Base-by-base conservation (phyloP, 2,888 invertebrate genomes). In the Eulithis testata region DNA sequence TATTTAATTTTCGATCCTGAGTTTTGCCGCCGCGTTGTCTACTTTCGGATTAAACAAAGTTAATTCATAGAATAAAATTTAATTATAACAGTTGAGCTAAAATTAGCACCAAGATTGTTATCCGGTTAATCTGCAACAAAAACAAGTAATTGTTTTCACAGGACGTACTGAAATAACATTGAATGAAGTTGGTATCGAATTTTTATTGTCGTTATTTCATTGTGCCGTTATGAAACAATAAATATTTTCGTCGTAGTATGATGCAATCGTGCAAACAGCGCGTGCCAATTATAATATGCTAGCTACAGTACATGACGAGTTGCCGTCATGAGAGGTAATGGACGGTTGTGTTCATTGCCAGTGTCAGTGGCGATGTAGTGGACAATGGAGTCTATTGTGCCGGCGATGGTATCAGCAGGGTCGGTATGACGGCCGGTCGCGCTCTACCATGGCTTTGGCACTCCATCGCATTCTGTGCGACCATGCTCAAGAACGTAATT, bases 401-500 rank as follows among this genome's bases (percentile, higher is more conserved):
- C 8, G 21, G 74, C 66, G 88, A 85, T 88, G 80, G 74, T 85
- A 86, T 85, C 83, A 70, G 72, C 76, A 73, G 68, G 73, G 75
- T 65, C 73, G 65, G 67, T 51, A 70, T 75, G 74, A 71, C 63
- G 63, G 70, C 70, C 67, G 63, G 64, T 67, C 73, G 67, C 65
- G 51, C 53, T 53, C 14, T 70, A 71, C 70, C 76, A 81, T 82
- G 83, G 75, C 73, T 75, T 62, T 73, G 70, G 76, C 78, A 74
- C 71, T 71, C 68, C 69, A 70, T 72, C 69, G 73, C 70, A 66
- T 61, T 71, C 57, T 58, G 66, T 67, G 73, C 65, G 65, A 77
- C 69, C 68, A 89, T 89, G 88, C 68, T 86, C 73, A 83, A 77
- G 75, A 80, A 75, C 76, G 74, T 83, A 68, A 70, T 84, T 69